Conservation (phyloP, 1,140 invertebrate species). For the Heliconius nattereri region DNA sequence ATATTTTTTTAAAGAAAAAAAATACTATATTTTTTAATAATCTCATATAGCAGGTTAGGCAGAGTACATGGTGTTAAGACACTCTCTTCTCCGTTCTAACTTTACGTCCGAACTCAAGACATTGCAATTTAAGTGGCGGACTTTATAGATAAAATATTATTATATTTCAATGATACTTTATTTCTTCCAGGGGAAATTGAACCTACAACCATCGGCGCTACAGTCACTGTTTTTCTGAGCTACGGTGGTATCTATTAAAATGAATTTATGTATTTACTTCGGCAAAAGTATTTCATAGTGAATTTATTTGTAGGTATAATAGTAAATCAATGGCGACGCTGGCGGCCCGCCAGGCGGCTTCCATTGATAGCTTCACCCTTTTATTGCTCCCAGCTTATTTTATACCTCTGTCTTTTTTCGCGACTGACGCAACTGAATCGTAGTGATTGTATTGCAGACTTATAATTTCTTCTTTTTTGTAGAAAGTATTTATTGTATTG, state of each 20-base stretch:
- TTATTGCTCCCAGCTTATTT: constrained; percentile 21
- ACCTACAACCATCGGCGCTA: no score
- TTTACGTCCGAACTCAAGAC: no score
- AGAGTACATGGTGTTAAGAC: no score
- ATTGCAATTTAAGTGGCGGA: no score
- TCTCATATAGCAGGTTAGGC: no score
- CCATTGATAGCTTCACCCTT: constrained; percentile 31
- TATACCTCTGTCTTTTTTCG: constrained; percentile 16
- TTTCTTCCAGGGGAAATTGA: no score
- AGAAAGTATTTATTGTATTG: not conserved
- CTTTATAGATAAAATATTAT: no score
- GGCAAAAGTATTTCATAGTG: not conserved
- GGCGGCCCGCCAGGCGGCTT: constrained; percentile 29
- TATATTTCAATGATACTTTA: no score
- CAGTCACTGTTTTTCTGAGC: not conserved
- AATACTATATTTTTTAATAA: no score
- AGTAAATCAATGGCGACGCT: not conserved
- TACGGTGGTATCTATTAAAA: not conserved
- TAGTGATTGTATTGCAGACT: not conserved
- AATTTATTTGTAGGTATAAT: not conserved
- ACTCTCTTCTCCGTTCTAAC: no score
- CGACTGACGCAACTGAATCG: not conserved
- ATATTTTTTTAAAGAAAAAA: no score
- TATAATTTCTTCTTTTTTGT: not conserved
- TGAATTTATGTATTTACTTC: constrained; percentile 3